These are phyloP conservation scores for Montipora capitata DNA, from an alignment of 92 coral and sea anemone genomes.

Conservation along the genomic window DNA sequence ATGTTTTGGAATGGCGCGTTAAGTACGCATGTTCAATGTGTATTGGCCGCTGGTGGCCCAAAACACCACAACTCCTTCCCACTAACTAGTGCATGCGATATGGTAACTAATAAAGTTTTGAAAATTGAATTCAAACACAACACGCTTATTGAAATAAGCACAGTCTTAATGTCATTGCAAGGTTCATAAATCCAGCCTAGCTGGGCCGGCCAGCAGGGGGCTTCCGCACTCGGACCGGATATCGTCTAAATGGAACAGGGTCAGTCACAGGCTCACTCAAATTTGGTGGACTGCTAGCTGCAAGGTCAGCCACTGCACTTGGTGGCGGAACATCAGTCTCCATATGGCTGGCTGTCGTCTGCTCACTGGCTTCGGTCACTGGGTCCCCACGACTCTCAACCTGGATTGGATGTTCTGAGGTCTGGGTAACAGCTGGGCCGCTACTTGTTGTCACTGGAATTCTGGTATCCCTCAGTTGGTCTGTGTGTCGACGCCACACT, in stretches of 20 bases:
- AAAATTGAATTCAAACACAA: background rate
- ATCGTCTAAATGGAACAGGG: slow-evolving; percentile 11
- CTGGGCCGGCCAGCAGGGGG: no score
- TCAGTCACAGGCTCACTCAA: background rate
- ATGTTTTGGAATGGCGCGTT: slow-evolving; percentile 1
- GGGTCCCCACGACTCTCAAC: background rate
- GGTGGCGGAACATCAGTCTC: background rate
- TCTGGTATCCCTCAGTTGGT: background rate
- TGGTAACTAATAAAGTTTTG: background rate
- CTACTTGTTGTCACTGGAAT: background rate
- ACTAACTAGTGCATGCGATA: background rate
- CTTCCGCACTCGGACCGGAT: slow-evolving; percentile 10
- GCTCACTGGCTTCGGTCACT: background rate
- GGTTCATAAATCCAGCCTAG: slow-evolving; percentile 21
- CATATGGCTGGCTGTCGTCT: background rate
- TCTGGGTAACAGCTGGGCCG: slow-evolving; percentile 7
- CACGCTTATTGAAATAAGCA: background rate
- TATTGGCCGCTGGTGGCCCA: background rate
- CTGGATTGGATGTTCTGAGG: background rate
- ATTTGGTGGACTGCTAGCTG: background rate
- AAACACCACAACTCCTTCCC: background rate
- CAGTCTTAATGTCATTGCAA: background rate
- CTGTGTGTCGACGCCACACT: background rate
- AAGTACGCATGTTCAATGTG: background rate
- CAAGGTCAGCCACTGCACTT: background rate